A percentile compares a stretch with the other conserved stretches of the same genome.
These are phyloP conservation scores for Rhinatrema bivittatum DNA, from an alignment of 2,797 vertebrate species.

Conservation along the genomic window DNA sequence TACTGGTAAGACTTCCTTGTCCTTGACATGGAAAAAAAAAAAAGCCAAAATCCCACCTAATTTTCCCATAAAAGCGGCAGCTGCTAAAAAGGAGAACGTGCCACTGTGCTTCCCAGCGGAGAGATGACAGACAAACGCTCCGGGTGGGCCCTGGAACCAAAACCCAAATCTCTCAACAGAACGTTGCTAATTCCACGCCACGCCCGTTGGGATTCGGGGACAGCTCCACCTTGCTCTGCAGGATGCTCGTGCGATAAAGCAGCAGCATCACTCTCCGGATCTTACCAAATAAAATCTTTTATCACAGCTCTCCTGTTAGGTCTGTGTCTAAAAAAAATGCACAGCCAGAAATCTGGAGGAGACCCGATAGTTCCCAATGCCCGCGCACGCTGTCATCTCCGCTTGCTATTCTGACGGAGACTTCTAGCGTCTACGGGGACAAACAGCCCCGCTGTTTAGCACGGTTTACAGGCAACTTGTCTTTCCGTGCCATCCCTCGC, in stretches of 20 bases:
- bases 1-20: too few relatives aligned
- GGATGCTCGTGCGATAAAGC: constrained; percentile 27
- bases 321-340: neutral
- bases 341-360: rapidly evolving
- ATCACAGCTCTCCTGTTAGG: neutral
- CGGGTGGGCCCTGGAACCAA: constrained; percentile 21
- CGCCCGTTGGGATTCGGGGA: constrained; percentile 27
- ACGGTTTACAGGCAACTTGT: constrained; percentile 1
- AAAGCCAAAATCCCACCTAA: too few relatives aligned
- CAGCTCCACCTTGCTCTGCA: constrained; percentile 10
- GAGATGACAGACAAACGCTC: too few relatives aligned
- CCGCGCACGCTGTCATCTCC: neutral
- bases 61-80: too few relatives aligned
- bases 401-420: neutral
- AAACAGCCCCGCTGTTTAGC: constrained; percentile 1
- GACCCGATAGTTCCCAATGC: neutral
- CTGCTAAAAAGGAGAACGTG: too few relatives aligned
- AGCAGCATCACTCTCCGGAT: constrained; percentile 11
- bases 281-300: neutral
- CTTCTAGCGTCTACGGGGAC: neutral
- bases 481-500: constrained; percentile 16
- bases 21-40: too few relatives aligned
- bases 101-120: too few relatives aligned
- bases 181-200: constrained; percentile 14
- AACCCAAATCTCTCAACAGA: constrained; percentile 22